A percentile compares a stretch with the other conserved stretches of the same genome.
phyloP scores from a whole-genome alignment of 2,888 invertebrate genomes.

The Calliphora vomitoria region DNA sequence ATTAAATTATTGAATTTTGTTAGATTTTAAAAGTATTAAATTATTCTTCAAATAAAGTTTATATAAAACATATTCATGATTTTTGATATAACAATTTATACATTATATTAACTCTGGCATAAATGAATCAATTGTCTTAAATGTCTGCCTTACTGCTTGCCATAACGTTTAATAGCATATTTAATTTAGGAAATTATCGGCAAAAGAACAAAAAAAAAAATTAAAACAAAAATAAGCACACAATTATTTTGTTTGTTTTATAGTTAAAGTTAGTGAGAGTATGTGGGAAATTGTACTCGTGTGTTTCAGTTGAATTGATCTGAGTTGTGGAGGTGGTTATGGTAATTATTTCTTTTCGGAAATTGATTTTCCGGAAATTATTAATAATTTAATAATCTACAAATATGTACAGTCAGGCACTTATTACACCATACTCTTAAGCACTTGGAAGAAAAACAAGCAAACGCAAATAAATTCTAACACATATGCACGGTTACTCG shows the following conservation, averaged over 20 bases:
- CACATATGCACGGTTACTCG: slow-evolving; percentile 1
- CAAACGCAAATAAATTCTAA: neutral
- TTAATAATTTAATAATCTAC: slow-evolving; percentile 54
- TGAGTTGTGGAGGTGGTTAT: slow-evolving; percentile 5
- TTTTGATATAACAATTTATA: too few relatives aligned
- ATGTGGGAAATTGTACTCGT: neutral
- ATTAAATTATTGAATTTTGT: neutral
- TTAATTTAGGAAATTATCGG: slow-evolving; percentile 14
- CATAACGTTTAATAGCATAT: neutral
- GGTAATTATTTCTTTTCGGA: slow-evolving; percentile 56
- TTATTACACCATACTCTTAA: neutral
- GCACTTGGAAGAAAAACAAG: neutral
- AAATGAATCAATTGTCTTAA: neutral
- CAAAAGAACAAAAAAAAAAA: slow-evolving; percentile 1
- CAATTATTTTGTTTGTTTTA: slow-evolving; percentile 15
- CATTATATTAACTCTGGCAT: too few relatives aligned
- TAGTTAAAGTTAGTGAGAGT: slow-evolving; percentile 6
- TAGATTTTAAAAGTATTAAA: too few relatives aligned
- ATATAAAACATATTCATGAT: too few relatives aligned
- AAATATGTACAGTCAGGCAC: slow-evolving; percentile 2
- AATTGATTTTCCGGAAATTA: slow-evolving; percentile 70
- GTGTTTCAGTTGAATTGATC: neutral
- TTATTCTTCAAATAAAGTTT: too few relatives aligned
- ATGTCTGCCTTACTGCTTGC: neutral
- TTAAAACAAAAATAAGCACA: neutral